A percentile compares a stretch with the other conserved stretches of the same genome.
Evolutionary conservation across 2,888 invertebrate species (phyloP).

Genomic region (Orthosia gothica): DNA sequence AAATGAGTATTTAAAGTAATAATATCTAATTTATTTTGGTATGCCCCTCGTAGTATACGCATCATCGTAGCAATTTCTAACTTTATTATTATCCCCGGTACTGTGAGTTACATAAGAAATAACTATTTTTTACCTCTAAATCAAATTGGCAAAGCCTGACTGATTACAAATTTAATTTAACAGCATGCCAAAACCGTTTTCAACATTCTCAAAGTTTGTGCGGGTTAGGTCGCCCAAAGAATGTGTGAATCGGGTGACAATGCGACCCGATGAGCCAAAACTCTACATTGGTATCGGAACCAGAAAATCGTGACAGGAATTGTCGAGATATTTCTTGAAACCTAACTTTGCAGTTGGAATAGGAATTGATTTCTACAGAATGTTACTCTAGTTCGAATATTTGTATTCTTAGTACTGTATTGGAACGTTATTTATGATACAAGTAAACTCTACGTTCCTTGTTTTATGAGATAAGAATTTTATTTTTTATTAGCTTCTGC

Average conservation of each 20-base stretch:
- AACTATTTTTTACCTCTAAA: too few relatives aligned
- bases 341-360: background rate
- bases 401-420: too few relatives aligned
- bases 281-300: conserved; percentile 9
- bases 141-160: background rate
- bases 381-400: background rate
- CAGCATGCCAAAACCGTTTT: background rate
- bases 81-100: too few relatives aligned
- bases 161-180: background rate
- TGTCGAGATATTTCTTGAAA: background rate
- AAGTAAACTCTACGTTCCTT: too few relatives aligned
- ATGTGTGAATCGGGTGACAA: conserved; percentile 51
- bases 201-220: background rate
- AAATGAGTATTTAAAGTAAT: too few relatives aligned
- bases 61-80: too few relatives aligned
- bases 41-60: too few relatives aligned
- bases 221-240: conserved; percentile 4
- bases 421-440: too few relatives aligned
- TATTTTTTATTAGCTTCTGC: too few relatives aligned
- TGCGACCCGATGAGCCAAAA: conserved; percentile 36
- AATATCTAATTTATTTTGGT: too few relatives aligned
- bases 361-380: conserved; percentile 19
- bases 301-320: conserved; percentile 49
- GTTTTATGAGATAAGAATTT: too few relatives aligned
- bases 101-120: too few relatives aligned